A percentile compares a stretch with the other conserved stretches of the same genome.
Conservation (phyloP, 1,140 invertebrate species). For the Tyrophagus putrescentiae region DNA sequence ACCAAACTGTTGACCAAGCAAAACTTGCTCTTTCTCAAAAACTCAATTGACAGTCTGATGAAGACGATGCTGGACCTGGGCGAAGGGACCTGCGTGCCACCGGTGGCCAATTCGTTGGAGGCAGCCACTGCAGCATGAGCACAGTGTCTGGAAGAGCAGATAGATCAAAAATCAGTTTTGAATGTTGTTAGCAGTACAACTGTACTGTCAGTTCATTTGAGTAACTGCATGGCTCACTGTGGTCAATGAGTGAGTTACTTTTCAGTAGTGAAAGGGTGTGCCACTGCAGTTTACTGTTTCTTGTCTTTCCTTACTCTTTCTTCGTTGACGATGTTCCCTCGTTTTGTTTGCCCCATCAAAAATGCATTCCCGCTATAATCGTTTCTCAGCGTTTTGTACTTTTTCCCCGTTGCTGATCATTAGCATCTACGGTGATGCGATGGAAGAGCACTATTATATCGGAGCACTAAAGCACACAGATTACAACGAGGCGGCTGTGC, state of each 20-base stretch:
- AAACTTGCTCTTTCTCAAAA: slow-evolving; percentile 27
- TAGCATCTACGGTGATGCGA: too few relatives aligned
- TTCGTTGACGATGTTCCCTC: too few relatives aligned
- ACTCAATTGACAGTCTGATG: slow-evolving; percentile 27
- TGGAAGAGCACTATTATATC: too few relatives aligned
- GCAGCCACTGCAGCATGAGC: not conserved
- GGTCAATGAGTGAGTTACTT: not conserved
- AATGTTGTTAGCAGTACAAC: too few relatives aligned
- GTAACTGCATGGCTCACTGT: not conserved
- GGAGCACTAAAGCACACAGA: too few relatives aligned
- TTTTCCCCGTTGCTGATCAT: too few relatives aligned
- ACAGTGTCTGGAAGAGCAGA: too few relatives aligned
- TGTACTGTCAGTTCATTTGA: not conserved
- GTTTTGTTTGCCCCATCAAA: too few relatives aligned
- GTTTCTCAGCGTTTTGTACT: too few relatives aligned
- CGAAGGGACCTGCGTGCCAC: slow-evolving; percentile 12
- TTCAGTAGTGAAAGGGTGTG: not conserved
- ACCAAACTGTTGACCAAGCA: slow-evolving; percentile 22
- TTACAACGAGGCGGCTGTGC: too few relatives aligned
- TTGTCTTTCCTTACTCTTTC: not conserved
- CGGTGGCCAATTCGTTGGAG: not conserved
- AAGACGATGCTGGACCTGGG: slow-evolving; percentile 28
- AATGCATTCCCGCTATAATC: too few relatives aligned
- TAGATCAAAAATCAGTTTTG: too few relatives aligned
- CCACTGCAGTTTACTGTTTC: not conserved